These are phyloP conservation scores for Tribolium castaneum DNA, from an alignment of 1,140 invertebrate genomes.

Conservation along the genomic window DNA sequence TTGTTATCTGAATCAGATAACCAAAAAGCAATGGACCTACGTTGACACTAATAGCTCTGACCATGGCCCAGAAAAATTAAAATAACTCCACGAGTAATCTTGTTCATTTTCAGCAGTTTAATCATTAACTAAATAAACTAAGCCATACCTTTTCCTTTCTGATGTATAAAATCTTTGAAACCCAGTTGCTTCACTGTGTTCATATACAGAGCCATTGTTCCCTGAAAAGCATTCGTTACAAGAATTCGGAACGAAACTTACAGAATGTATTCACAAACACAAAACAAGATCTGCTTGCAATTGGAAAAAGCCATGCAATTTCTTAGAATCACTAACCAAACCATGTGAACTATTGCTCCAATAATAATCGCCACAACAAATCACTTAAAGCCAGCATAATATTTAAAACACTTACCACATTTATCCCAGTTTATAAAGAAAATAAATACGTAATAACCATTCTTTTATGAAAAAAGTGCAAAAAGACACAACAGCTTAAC, in stretches of 20 bases:
- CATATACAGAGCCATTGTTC: background rate
- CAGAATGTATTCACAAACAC: background rate
- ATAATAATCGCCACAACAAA: background rate
- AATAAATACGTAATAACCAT: constrained; percentile 4
- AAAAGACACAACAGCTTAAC: background rate
- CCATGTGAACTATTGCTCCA: too few relatives aligned
- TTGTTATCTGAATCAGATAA: too few relatives aligned
- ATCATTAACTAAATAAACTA: background rate
- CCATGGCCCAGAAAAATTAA: too few relatives aligned
- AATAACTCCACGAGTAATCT: too few relatives aligned
- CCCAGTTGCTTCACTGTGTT: background rate
- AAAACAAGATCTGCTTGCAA: background rate
- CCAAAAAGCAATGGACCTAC: too few relatives aligned
- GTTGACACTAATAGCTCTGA: too few relatives aligned
- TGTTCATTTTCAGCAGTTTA: too few relatives aligned
- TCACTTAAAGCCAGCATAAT: background rate
- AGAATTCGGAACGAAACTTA: background rate
- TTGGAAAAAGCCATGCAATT: background rate
- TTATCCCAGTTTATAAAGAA: background rate
- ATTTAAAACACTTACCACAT: background rate
- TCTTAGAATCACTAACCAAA: background rate
- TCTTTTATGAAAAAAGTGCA: background rate
- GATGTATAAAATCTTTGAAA: background rate
- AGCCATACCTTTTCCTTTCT: background rate
- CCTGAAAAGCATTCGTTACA: background rate